Percentiles rank a stretch among this genome's conserved stretches.
Conservation (phyloP, 2,888 invertebrate genomes). For the Aphodius sticticus region DNA sequence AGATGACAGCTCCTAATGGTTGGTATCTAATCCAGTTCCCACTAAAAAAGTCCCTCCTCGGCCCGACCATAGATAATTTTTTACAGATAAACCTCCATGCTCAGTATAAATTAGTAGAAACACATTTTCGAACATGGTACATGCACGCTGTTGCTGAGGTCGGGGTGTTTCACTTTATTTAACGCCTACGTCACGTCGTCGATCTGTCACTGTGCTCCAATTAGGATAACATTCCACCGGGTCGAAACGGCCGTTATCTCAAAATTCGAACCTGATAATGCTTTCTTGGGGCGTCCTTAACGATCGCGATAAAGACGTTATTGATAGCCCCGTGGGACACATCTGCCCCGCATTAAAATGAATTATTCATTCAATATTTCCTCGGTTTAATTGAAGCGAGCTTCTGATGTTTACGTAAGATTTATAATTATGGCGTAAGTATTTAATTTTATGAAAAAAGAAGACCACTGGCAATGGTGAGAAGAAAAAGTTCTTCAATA, state of each 20-base stretch:
- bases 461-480: neutral
- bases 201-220: slow-evolving; percentile 4
- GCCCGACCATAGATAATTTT: neutral
- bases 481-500: neutral
- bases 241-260: neutral
- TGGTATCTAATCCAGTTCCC: neutral
- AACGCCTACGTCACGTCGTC: neutral
- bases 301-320: slow-evolving; percentile 4
- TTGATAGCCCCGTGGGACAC: slow-evolving; percentile 4
- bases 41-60: neutral
- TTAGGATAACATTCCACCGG: neutral
- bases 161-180: neutral
- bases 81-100: neutral
- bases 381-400: neutral
- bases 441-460: neutral
- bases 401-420: neutral
- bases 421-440: neutral
- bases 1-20: neutral
- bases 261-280: slow-evolving; percentile 4
- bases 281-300: slow-evolving; percentile 4
- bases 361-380: slow-evolving; percentile 4
- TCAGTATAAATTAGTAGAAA: neutral
- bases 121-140: neutral
- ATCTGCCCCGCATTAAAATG: neutral
- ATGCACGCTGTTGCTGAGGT: neutral